Evolutionary conservation across 1,140 invertebrate species (phyloP), one percentile per base, ranked within the genome.

Genomic region (Drosophila punjabiensis): DNA sequence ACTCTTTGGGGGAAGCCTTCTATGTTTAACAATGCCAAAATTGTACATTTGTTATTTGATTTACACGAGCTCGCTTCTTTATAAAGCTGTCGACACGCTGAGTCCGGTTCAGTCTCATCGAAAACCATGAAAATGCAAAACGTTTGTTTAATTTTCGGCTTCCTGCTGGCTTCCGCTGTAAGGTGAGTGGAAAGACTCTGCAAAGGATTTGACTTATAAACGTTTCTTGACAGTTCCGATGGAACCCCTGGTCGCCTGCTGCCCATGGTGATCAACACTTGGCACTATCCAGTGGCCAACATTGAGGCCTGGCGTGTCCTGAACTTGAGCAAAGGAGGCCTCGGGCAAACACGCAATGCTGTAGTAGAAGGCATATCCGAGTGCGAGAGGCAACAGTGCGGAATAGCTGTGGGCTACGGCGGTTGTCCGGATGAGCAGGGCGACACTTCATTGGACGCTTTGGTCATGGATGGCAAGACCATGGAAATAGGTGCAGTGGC

Each of bases 381-480:
- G 16, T 99, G 98, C 94, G 98, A 99, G 94, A 92, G 94, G 9
- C 92, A 95, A 56, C 97, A 98, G 92, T 99, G 98, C 94, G 96
- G 98, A 93, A 95, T 94, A n/a, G 98, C 98, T 14, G 98, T 99
- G 14, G 99, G 99, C 3, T 99, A 95, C 94, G 99, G 99, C 28
- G 98, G 98, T 13, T 98, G 96, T 93, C 98, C 99, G 1, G 98
- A 99, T 95, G 99, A 99, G 95, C 95, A 95, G 93, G 98, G 98
- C 30, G 98, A 99, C 94, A 99, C 98, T 4, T 99, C 98, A n/a
- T 94, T 99, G 16, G 99, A 99, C 95, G 98, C 98, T 4, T 95
- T 99, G 94, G 96, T 99, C 24, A 99, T 99, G 97, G 98, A 99
- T 95, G 98, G 98, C 95, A 96, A 94, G 77, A 81, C 37, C 10